Evolutionary conservation across 2,113 vertebrate species (phyloP).

Genomic region (Gambusia holbrooki): DNA sequence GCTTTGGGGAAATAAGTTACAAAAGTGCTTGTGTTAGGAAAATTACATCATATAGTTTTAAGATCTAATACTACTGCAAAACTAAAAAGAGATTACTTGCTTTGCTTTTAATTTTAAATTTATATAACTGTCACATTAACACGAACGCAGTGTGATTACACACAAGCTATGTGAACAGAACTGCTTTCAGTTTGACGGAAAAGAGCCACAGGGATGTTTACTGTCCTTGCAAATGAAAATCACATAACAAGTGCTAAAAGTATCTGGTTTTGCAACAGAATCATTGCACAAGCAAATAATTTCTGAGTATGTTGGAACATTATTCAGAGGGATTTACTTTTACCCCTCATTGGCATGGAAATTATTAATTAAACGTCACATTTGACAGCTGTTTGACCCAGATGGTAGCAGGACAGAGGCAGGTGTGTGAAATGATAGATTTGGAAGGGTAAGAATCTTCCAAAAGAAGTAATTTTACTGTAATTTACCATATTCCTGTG

Average conservation of each 20-base stretch:
- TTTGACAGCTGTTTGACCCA: not conserved
- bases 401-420: not conserved
- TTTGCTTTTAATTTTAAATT: conserved; percentile 26
- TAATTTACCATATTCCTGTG: too few species aligned
- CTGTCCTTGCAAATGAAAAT: not conserved
- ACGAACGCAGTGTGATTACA: conserved; percentile 11
- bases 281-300: not conserved
- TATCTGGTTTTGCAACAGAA: not conserved
- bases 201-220: not conserved
- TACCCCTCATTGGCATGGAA: too few species aligned
- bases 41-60: conserved; percentile 17
- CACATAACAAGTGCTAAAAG: not conserved
- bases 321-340: too few species aligned
- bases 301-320: not conserved
- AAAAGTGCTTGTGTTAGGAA: conserved; percentile 29
- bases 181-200: not conserved
- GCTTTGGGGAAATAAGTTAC: conserved; percentile 19
- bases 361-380: not conserved
- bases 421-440: not conserved
- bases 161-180: not conserved
- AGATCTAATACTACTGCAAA: conserved; percentile 29
- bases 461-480: too few species aligned
- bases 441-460: not conserved
- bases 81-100: conserved; percentile 14
- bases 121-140: conserved; percentile 4